These are phyloP conservation scores for Formica selysi DNA, from an alignment of 1,140 invertebrate genomes.

Conservation along the genomic window DNA sequence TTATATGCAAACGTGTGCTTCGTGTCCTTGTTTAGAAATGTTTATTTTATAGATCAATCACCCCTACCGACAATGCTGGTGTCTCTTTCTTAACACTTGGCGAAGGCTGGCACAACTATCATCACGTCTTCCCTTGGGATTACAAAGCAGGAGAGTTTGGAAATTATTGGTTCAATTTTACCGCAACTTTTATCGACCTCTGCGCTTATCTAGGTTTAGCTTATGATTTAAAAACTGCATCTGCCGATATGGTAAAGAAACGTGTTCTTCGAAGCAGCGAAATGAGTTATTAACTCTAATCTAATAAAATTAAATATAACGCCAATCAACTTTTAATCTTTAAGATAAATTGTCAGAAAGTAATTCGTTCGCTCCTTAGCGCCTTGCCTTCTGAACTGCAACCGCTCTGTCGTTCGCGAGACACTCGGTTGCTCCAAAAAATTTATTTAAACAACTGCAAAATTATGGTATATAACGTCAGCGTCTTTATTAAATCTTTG, in stretches of 20 bases:
- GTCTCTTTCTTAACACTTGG: slow-evolving; percentile 84
- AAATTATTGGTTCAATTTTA: slow-evolving; percentile 86
- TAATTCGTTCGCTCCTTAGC: too few relatives aligned
- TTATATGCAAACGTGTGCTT: not conserved
- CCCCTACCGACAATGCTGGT: slow-evolving; percentile 84
- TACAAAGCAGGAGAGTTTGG: slow-evolving; percentile 91
- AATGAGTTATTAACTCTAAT: not conserved
- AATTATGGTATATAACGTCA: too few relatives aligned
- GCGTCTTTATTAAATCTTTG: too few relatives aligned
- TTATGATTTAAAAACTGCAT: slow-evolving; percentile 87
- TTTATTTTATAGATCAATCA: slow-evolving; percentile 87
- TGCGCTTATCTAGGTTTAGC: slow-evolving; percentile 88
- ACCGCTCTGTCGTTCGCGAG: too few relatives aligned
- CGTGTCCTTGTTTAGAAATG: not conserved
- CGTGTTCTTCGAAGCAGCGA: not conserved
- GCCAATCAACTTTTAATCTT: too few relatives aligned
- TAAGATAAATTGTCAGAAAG: too few relatives aligned
- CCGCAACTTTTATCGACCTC: slow-evolving; percentile 88
- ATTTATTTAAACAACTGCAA: too few relatives aligned
- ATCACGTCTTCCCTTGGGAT: slow-evolving; percentile 95
- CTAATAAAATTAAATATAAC: too few relatives aligned
- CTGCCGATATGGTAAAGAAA: slow-evolving; percentile 66
- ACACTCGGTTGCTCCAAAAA: too few relatives aligned
- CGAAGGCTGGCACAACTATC: slow-evolving; percentile 94
- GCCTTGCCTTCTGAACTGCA: too few relatives aligned